Evolutionary conservation across 2,797 vertebrate species (phyloP).

Genomic region (Arctocebus calabarensis): DNA sequence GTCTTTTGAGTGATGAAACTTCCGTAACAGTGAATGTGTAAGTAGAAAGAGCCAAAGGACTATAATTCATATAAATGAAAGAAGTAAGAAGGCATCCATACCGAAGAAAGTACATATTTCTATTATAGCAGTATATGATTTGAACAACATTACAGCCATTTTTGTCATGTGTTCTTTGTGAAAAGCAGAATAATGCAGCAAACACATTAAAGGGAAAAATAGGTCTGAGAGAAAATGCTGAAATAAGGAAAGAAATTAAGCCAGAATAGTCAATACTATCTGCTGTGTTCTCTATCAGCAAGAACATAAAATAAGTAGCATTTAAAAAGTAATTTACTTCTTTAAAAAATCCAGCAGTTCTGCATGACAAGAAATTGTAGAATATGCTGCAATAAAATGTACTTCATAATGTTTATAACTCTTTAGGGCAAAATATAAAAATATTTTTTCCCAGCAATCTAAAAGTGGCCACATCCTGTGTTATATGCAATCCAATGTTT

Average conservation of each 20-base stretch:
- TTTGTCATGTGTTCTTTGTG: neutral
- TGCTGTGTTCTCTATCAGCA: neutral
- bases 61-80: neutral
- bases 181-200: neutral
- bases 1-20: neutral
- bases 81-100: neutral
- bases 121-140: neutral
- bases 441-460: neutral
- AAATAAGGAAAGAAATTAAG: slow-evolving; percentile 5
- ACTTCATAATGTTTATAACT: slow-evolving; percentile 3
- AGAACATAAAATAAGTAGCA: neutral
- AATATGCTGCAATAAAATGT: neutral
- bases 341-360: neutral
- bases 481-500: neutral
- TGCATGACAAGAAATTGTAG: neutral
- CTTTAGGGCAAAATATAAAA: slow-evolving; percentile 23
- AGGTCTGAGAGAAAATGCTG: neutral
- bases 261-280: neutral
- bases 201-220: neutral
- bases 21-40: neutral
- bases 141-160: neutral
- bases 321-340: neutral
- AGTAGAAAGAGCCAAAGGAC: neutral
- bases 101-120: neutral
- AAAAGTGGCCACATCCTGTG: slow-evolving; percentile 1